These are phyloP conservation scores for Diadema setosum DNA, from an alignment of 35 echinoderm and acorn worm genomes.

Conservation along the genomic window DNA sequence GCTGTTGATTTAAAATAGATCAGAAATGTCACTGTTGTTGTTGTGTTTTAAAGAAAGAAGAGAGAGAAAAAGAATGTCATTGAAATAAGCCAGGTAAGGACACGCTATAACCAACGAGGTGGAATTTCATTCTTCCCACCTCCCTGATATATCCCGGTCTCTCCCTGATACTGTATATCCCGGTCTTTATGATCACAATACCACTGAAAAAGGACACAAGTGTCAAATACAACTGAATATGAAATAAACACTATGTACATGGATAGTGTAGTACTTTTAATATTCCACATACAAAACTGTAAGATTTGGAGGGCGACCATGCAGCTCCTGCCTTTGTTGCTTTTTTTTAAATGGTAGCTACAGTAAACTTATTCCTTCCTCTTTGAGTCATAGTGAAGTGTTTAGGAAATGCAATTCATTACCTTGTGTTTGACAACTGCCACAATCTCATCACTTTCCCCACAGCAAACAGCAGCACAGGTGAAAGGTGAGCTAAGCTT, in stretches of 20 bases:
- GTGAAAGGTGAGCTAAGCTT: background rate
- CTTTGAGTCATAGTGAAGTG: background rate
- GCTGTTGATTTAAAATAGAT: too few relatives aligned
- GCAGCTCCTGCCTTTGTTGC: too few relatives aligned
- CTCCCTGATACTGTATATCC: background rate
- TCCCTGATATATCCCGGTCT: background rate
- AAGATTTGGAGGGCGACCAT: background rate
- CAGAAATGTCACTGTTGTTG: too few relatives aligned
- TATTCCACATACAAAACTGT: background rate
- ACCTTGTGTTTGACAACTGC: background rate
- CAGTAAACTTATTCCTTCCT: too few relatives aligned
- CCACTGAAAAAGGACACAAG: too few relatives aligned
- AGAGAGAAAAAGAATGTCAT: background rate
- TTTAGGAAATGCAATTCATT: background rate
- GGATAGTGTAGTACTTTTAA: background rate
- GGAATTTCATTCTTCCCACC: background rate
- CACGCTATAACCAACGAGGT: background rate
- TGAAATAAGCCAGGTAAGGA: background rate
- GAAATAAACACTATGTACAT: background rate
- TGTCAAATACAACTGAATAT: background rate
- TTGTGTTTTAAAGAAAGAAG: background rate
- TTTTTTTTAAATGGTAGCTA: too few relatives aligned
- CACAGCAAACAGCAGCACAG: background rate
- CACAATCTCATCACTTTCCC: background rate
- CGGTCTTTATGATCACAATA: background rate